These are phyloP conservation scores for Gibbula magus DNA, from an alignment of 2,888 invertebrate species.

Conservation along the genomic window DNA sequence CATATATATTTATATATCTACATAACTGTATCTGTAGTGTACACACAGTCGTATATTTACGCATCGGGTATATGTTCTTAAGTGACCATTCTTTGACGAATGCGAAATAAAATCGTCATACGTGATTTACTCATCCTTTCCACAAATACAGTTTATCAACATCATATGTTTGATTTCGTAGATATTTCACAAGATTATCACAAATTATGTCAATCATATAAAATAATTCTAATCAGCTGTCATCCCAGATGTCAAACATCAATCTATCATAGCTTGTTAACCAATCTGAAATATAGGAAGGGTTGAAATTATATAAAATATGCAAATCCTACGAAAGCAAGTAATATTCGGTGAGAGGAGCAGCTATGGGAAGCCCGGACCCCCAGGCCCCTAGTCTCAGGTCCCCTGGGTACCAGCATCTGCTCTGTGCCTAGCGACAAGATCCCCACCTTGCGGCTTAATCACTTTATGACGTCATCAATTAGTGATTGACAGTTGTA, in stretches of 20 bases:
- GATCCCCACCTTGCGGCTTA: neutral
- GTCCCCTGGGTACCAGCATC: neutral
- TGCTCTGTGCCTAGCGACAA: neutral
- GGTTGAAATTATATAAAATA: neutral
- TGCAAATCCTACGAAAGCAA: neutral
- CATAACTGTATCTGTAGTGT: no score
- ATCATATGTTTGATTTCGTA: no score
- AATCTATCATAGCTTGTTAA: no score
- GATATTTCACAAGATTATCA: no score
- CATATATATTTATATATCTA: no score
- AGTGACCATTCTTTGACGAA: no score
- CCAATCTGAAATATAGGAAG: neutral
- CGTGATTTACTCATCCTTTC: no score
- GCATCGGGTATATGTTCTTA: no score
- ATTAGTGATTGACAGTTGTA: conserved; percentile 5
- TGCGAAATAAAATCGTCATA: no score
- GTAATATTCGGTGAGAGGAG: neutral
- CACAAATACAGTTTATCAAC: no score
- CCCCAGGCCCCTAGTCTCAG: neutral
- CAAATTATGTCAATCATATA: neutral
- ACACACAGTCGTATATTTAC: no score
- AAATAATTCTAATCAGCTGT: neutral
- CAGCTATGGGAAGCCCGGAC: neutral
- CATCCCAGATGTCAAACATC: neutral
- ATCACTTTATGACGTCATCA: neutral